phyloP scores from a whole-genome alignment of 2,797 vertebrate species.

The Sebastes flavidus region DNA sequence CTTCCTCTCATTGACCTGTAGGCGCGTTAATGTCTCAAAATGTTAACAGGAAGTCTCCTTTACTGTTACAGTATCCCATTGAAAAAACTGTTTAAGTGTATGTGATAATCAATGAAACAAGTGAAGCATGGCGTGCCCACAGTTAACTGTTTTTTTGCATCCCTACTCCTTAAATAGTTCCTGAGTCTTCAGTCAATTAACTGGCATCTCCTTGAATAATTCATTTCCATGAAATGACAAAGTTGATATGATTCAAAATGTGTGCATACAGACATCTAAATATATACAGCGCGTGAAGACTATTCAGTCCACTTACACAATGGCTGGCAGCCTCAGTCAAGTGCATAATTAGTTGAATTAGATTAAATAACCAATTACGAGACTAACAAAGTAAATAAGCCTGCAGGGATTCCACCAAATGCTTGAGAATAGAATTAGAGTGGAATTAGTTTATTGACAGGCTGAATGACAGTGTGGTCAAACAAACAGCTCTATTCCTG shows the following conservation, averaged over 20 bases:
- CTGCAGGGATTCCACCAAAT: conserved; percentile 76
- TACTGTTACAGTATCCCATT: neutral
- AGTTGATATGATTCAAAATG: conserved; percentile 59
- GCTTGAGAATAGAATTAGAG: conserved; percentile 77
- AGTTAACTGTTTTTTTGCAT: conserved; percentile 10
- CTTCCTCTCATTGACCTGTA: neutral
- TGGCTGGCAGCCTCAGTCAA: conserved; percentile 76
- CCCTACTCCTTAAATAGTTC: conserved; percentile 20
- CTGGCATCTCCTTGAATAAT: conserved; percentile 49
- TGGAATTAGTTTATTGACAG: conserved; percentile 81
- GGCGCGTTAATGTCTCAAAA: neutral
- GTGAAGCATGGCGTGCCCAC: neutral
- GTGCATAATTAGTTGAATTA: conserved; percentile 82
- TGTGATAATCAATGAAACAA: conserved; percentile 5
- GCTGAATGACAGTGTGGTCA: conserved; percentile 70
- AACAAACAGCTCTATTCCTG: conserved; percentile 61
- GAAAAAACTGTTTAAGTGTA: conserved; percentile 1
- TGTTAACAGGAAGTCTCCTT: neutral
- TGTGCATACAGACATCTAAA: conserved; percentile 57
- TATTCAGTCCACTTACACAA: conserved; percentile 70
- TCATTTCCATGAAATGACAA: conserved; percentile 60
- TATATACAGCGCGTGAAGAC: conserved; percentile 51
- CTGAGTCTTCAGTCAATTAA: conserved; percentile 56
- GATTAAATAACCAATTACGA: conserved; percentile 85
- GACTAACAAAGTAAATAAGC: conserved; percentile 83